Conservation (phyloP, 1,140 invertebrate species). For the Bacillus rossius region DNA sequence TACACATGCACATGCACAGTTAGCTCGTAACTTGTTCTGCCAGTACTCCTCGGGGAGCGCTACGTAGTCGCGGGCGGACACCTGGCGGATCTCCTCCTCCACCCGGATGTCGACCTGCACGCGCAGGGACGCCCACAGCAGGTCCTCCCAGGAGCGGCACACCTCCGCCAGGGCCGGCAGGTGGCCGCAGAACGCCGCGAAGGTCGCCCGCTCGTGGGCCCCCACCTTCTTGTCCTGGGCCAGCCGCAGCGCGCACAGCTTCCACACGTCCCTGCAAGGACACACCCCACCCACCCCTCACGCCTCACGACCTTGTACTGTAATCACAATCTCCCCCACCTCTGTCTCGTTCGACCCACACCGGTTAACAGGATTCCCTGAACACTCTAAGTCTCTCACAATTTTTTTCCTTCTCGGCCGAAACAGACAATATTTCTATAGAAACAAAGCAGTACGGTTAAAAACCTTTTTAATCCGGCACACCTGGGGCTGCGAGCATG, state of each 20-base stretch:
- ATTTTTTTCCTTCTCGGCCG: too few species aligned
- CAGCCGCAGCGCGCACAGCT: slow-evolving; percentile 72
- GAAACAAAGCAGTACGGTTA: too few species aligned
- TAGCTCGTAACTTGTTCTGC: slow-evolving; percentile 71
- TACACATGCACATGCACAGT: too few species aligned
- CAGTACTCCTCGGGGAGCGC: slow-evolving; percentile 70
- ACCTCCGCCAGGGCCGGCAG: slow-evolving; percentile 64
- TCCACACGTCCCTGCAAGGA: slow-evolving; percentile 84
- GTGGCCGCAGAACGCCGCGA: slow-evolving; percentile 65
- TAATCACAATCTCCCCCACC: not conserved
- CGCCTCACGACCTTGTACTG: too few species aligned
- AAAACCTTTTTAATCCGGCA: too few species aligned
- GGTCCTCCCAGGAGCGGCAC: slow-evolving; percentile 80
- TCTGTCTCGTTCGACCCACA: not conserved
- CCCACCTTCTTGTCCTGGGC: slow-evolving; percentile 48
- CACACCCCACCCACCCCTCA: too few species aligned
- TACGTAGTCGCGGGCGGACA: slow-evolving; percentile 47
- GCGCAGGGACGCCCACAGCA: slow-evolving; percentile 84
- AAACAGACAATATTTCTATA: too few species aligned
- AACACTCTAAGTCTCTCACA: too few species aligned
- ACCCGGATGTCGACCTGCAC: slow-evolving; percentile 78
- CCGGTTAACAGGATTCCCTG: not conserved
- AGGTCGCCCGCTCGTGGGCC: slow-evolving; percentile 42
- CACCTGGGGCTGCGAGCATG: too few species aligned
- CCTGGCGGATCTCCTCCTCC: slow-evolving; percentile 63